Conservation (phyloP, 2,797 vertebrate species). For the Fundulus diaphanus region DNA sequence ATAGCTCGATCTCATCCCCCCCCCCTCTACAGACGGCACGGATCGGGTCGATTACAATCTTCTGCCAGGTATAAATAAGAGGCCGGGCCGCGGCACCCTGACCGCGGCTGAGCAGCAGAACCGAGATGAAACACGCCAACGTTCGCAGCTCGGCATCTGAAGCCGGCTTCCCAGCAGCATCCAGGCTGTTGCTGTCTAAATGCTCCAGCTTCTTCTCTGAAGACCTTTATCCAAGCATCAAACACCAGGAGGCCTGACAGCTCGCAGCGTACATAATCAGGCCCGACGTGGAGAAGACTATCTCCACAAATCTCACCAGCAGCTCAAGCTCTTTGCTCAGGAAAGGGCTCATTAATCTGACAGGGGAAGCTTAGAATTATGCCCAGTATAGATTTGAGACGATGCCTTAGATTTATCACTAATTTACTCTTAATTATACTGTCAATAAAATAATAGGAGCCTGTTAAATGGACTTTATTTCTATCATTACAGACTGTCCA, state of each 20-base stretch:
- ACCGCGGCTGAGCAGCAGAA: conserved; percentile 4
- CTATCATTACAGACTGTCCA: neutral
- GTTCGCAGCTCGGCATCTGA: neutral
- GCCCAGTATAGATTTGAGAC: neutral
- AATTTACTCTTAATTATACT: neutral
- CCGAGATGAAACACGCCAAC: neutral
- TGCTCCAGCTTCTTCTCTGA: neutral
- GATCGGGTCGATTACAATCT: conserved; percentile 40
- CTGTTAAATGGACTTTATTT: neutral
- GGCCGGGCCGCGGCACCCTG: neutral
- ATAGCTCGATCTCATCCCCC: conserved; percentile 49
- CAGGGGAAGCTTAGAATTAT: conserved; percentile 8
- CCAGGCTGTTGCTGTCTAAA: neutral
- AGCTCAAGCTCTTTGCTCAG: conserved; percentile 7
- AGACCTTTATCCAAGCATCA: conserved; percentile 32
- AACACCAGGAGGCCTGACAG: conserved; percentile 6
- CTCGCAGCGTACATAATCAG: neutral
- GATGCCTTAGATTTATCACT: neutral
- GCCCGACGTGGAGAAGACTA: conserved; percentile 6
- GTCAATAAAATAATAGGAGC: neutral
- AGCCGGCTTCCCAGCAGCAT: neutral
- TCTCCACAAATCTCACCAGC: conserved; percentile 15
- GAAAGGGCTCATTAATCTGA: neutral
- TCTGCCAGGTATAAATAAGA: conserved; percentile 39
- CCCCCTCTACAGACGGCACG: conserved; percentile 33